These are phyloP conservation scores for Tribolium freemani DNA, from an alignment of 2,888 invertebrate species.

Conservation along the genomic window DNA sequence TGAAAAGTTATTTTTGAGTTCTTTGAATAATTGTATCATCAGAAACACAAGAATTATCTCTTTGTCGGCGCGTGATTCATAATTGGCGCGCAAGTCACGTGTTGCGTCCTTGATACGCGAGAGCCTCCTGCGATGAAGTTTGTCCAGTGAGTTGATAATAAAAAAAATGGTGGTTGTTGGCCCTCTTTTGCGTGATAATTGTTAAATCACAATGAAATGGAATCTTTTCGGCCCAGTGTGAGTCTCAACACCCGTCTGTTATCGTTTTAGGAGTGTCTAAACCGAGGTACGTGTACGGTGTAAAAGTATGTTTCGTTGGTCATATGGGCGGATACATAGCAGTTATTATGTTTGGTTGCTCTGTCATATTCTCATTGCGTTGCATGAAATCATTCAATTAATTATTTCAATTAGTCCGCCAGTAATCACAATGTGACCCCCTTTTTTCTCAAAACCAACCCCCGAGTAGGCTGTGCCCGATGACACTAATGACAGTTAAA, in stretches of 20 bases:
- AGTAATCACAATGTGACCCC: constrained; percentile 69
- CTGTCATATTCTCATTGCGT: constrained; percentile 54
- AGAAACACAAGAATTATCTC: not conserved
- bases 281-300: constrained; percentile 48
- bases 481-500: too few relatives aligned
- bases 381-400: constrained; percentile 61
- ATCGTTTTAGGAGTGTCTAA: constrained; percentile 43
- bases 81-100: constrained; percentile 59
- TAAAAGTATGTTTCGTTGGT: constrained; percentile 45
- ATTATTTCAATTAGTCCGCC: constrained; percentile 58
- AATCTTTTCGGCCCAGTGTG: constrained; percentile 51
- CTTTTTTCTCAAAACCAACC: constrained; percentile 60
- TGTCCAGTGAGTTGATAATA: constrained; percentile 55
- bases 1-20: not conserved
- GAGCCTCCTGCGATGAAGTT: constrained; percentile 50
- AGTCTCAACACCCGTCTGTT: constrained; percentile 33
- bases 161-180: constrained; percentile 64
- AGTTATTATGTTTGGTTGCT: constrained; percentile 56
- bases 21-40: not conserved
- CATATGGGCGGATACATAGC: constrained; percentile 59
- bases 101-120: constrained; percentile 56
- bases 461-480: constrained; percentile 32
- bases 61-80: constrained; percentile 50
- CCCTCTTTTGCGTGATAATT: constrained; percentile 52
- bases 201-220: constrained; percentile 50